Percentiles rank a stretch among this genome's conserved stretches.
Conservation (phyloP, 2,888 invertebrate species). For the Oligia latruncula region DNA sequence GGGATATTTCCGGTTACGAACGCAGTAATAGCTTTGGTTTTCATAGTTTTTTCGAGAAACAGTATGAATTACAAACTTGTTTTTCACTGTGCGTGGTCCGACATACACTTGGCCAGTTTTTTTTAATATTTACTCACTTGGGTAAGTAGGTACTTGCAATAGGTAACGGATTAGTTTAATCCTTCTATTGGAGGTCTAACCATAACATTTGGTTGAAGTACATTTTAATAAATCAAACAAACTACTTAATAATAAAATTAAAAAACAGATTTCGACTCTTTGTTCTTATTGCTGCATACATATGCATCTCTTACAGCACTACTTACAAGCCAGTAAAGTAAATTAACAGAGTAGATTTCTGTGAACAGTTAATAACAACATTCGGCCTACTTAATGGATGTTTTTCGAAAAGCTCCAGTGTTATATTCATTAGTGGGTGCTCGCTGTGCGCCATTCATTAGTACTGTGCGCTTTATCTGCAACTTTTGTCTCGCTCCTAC, state of each 20-base stretch:
- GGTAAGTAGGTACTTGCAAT: neutral
- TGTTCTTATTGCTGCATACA: neutral
- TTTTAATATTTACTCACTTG: neutral
- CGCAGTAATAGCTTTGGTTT: neutral
- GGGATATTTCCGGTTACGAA: neutral
- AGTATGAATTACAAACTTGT: neutral
- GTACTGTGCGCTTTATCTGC: conserved; percentile 77
- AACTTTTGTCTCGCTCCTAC: conserved; percentile 74
- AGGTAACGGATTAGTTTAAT: neutral
- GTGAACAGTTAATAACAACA: conserved; percentile 72
- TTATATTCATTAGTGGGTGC: conserved; percentile 83
- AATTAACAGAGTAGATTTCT: conserved; percentile 44
- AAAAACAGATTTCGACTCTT: neutral
- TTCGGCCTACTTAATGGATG: conserved; percentile 76
- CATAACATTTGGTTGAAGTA: neutral
- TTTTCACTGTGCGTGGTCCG: neutral
- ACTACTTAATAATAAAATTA: neutral
- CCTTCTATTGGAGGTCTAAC: neutral
- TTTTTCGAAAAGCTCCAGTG: conserved; percentile 78
- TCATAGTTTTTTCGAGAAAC: neutral
- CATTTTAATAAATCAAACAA: neutral
- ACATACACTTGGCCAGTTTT: no score
- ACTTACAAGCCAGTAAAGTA: conserved; percentile 17
- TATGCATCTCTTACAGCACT: neutral
- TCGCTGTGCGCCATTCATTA: conserved; percentile 80